Conservation (phyloP, 1,140 invertebrate species). For the Triops longicaudatus region DNA sequence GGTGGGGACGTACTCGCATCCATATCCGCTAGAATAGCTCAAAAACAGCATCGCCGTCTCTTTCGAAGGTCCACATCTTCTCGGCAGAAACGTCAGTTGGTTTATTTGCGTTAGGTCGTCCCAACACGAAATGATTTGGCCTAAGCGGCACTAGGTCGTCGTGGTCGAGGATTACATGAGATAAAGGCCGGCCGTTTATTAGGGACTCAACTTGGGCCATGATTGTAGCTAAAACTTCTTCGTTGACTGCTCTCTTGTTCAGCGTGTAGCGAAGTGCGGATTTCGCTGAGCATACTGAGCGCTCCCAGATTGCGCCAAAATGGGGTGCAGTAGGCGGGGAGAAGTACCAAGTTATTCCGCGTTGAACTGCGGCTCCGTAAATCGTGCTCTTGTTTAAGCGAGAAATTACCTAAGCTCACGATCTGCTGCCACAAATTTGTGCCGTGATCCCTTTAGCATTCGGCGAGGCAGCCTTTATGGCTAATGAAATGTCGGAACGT, state of each 20-base stretch:
- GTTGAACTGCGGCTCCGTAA: not conserved
- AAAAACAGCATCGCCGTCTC: slow-evolving; percentile 24
- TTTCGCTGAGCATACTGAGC: slow-evolving; percentile 28
- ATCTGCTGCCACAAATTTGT: slow-evolving; percentile 35
- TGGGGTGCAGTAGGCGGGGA: slow-evolving; percentile 22
- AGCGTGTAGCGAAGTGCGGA: slow-evolving; percentile 17
- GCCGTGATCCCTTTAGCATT: slow-evolving; percentile 36
- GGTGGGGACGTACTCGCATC: slow-evolving; percentile 27
- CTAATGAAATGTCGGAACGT: slow-evolving; percentile 33
- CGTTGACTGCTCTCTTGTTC: slow-evolving; percentile 21
- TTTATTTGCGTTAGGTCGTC: slow-evolving; percentile 4
- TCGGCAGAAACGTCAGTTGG: slow-evolving; percentile 26
- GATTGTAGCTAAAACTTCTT: slow-evolving; percentile 21
- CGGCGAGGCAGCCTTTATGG: slow-evolving; percentile 30
- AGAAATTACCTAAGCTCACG: slow-evolving; percentile 30
- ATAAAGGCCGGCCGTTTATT: slow-evolving; percentile 18
- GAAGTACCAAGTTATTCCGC: slow-evolving; percentile 24
- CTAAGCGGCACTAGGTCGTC: slow-evolving; percentile 13
- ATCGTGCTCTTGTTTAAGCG: slow-evolving; percentile 27
- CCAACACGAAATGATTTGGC: slow-evolving; percentile 26
- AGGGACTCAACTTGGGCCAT: slow-evolving; percentile 17
- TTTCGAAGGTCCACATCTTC: slow-evolving; percentile 6
- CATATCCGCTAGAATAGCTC: slow-evolving; percentile 28
- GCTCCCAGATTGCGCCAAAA: slow-evolving; percentile 29
- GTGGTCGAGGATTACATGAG: slow-evolving; percentile 15